phyloP scores from a whole-genome alignment of 2,797 vertebrate genomes.

The Periophthalmus magnuspinnatus region DNA sequence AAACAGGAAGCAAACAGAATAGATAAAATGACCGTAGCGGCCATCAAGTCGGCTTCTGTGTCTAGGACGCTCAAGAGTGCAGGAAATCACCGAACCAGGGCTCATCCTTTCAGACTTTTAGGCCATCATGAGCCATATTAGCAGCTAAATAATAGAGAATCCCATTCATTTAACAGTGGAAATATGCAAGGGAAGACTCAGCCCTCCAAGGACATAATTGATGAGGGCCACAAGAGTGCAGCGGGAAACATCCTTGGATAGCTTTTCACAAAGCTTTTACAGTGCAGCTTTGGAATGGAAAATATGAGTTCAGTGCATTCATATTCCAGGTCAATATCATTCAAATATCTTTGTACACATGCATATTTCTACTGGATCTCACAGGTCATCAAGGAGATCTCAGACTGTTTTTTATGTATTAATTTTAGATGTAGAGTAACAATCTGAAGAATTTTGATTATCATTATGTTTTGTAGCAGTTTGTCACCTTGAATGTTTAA shows the following conservation, averaged over 20 bases:
- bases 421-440: not conserved
- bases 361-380: not conserved
- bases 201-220: constrained; percentile 45
- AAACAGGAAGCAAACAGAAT: constrained; percentile 69
- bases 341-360: not conserved
- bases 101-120: constrained; percentile 50
- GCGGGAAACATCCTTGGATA: constrained; percentile 11
- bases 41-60: constrained; percentile 42
- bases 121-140: constrained; percentile 52
- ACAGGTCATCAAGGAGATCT: not conserved
- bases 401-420: not conserved
- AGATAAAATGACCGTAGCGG: constrained; percentile 67
- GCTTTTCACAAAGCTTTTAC: constrained; percentile 42
- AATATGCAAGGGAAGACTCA: constrained; percentile 29
- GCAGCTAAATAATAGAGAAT: constrained; percentile 64
- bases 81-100: constrained; percentile 58
- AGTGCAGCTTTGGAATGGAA: constrained; percentile 16
- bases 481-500: no score
- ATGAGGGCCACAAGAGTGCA: constrained; percentile 34
- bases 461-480: not conserved
- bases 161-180: constrained; percentile 53
- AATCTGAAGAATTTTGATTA: not conserved
- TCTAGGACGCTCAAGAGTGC: constrained; percentile 52
- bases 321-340: not conserved
- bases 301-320: not conserved